Conservation (phyloP, 1,140 invertebrate species). For the Aleiodes sp. region DNA sequence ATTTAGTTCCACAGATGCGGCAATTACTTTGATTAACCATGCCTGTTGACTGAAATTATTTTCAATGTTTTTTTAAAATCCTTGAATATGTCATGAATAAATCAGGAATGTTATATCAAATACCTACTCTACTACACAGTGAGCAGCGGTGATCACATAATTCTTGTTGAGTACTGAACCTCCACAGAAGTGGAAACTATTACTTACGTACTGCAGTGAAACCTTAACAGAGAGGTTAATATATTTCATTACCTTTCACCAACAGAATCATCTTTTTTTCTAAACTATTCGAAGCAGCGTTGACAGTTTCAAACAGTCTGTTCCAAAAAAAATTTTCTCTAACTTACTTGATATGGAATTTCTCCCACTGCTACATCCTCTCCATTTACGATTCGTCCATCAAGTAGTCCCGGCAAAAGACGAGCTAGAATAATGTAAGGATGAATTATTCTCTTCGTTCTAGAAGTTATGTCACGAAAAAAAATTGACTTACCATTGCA, state of each 20-base stretch:
- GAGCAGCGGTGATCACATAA: conserved; percentile 65
- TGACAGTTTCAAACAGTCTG: too few species aligned
- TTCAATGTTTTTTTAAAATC: background rate
- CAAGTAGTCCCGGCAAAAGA: background rate
- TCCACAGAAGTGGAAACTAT: conserved; percentile 58
- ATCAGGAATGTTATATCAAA: too few species aligned
- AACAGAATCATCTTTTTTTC: conserved; percentile 15
- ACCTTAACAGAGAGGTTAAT: too few species aligned
- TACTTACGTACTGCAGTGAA: conserved; percentile 35
- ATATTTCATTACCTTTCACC: too few species aligned
- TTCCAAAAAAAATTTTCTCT: background rate
- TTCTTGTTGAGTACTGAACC: conserved; percentile 61
- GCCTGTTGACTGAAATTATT: too few species aligned
- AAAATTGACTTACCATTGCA: too few species aligned
- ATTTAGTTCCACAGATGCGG: conserved; percentile 31
- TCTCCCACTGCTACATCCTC: conserved; percentile 41
- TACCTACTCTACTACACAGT: conserved; percentile 54
- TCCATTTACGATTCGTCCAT: conserved; percentile 42
- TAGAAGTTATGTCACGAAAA: too few species aligned
- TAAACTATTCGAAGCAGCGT: background rate
- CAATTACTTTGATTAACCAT: conserved; percentile 29
- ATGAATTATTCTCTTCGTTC: too few species aligned
- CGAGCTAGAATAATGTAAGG: too few species aligned
- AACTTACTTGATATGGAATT: conserved; percentile 48
- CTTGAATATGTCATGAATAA: background rate